Evolutionary conservation across 2,888 invertebrate species (phyloP).

Genomic region (Drosophila bunnanda): DNA sequence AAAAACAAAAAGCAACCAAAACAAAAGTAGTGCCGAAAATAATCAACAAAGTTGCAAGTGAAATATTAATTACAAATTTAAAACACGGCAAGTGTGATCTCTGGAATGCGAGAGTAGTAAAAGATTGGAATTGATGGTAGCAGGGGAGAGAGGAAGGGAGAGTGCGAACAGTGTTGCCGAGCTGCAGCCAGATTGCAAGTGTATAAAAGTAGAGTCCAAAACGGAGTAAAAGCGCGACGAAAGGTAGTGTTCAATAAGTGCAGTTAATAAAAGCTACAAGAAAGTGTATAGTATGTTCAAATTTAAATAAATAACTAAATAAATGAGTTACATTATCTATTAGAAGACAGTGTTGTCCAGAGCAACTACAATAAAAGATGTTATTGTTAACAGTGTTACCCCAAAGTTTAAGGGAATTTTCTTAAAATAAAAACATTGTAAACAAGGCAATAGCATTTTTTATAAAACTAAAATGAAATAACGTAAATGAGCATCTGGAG

Average conservation of each 20-base stretch:
- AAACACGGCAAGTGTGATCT: conserved; percentile 8
- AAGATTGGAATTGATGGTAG: background rate
- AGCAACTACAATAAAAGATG: too few species aligned
- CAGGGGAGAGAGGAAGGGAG: background rate
- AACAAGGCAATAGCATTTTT: background rate
- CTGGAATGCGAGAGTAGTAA: conserved; percentile 11
- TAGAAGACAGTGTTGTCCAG: background rate
- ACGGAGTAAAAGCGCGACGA: background rate
- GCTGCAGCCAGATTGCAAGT: conserved; percentile 5
- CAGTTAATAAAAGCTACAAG: background rate
- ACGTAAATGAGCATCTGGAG: background rate
- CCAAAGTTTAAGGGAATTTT: background rate
- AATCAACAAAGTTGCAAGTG: conserved; percentile 32
- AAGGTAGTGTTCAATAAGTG: background rate
- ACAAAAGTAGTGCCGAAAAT: conserved; percentile 17
- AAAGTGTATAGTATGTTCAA: background rate
- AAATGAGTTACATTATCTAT: background rate
- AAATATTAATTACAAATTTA: conserved; percentile 31
- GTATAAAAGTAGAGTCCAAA: background rate
- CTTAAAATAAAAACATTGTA: background rate
- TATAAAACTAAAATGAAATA: background rate
- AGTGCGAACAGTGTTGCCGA: conserved; percentile 20
- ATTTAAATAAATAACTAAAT: background rate
- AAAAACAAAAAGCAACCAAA: conserved; percentile 16
- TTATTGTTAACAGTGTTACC: background rate